Percentiles rank a stretch among this genome's conserved stretches.
Conservation (phyloP, 2,113 vertebrate species). For the Emydocephalus ijimae region DNA sequence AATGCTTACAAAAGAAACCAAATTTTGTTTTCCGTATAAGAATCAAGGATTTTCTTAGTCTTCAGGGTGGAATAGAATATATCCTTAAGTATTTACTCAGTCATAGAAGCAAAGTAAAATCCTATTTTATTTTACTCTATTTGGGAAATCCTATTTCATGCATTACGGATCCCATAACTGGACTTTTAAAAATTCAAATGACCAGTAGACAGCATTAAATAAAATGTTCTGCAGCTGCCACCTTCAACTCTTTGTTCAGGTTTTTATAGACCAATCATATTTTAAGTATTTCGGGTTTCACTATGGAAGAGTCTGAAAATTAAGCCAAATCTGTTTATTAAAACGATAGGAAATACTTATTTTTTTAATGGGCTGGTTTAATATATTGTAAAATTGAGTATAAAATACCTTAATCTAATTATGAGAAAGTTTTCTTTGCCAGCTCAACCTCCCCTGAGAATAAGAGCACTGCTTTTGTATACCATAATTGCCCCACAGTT, state of each 20-base stretch:
- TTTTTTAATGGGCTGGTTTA: not conserved
- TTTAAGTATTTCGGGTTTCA: not conserved
- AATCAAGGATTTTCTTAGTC: not conserved
- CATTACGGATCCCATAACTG: not conserved
- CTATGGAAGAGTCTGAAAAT: not conserved
- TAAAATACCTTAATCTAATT: not conserved
- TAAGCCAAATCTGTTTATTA: not conserved
- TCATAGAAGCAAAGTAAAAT: not conserved
- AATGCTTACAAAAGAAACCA: constrained; percentile 2
- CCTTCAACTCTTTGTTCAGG: not conserved
- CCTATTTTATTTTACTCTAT: not conserved
- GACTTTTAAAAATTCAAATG: not conserved
- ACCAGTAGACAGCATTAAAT: not conserved
- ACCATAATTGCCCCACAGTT: not conserved
- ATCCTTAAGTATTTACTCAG: not conserved
- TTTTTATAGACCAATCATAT: not conserved
- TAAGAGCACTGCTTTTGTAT: not conserved
- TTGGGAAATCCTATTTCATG: not conserved
- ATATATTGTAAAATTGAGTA: not conserved
- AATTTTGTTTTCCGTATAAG: not conserved
- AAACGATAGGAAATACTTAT: not conserved
- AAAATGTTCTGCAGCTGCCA: not conserved
- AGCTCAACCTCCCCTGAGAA: not conserved
- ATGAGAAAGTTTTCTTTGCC: not conserved
- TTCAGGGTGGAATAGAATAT: not conserved